These are phyloP conservation scores for Mesitornis unicolor DNA, from an alignment of 2,113 vertebrate genomes.

Conservation along the genomic window DNA sequence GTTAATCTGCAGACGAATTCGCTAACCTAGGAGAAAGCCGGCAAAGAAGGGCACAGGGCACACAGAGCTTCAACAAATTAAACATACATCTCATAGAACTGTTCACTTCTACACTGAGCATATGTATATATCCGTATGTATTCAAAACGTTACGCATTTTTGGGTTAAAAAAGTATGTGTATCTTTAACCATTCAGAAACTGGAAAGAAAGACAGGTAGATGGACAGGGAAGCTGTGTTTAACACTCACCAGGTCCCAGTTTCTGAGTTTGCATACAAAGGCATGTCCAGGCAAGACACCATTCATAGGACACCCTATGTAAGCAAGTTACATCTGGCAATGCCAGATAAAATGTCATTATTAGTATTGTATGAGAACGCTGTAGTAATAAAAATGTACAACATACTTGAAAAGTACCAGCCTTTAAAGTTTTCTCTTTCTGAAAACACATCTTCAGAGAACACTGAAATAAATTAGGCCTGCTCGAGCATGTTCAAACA, in stretches of 20 bases:
- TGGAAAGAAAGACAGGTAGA: not conserved
- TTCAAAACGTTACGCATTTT: not conserved
- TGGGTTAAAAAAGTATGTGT: not conserved
- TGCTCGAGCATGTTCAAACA: not conserved
- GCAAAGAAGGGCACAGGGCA: not conserved
- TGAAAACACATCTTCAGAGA: not conserved
- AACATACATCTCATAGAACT: not conserved
- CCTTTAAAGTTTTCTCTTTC: not conserved
- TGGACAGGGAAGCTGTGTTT: not conserved
- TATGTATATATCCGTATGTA: not conserved
- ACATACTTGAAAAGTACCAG: not conserved
- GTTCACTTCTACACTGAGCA: not conserved
- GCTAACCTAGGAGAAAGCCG: not conserved
- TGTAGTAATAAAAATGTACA: not conserved
- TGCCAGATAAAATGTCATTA: not conserved
- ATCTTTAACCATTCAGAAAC: not conserved
- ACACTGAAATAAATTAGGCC: not conserved
- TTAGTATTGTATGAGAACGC: not conserved
- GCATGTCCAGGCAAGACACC: not conserved
- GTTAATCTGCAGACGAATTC: too few relatives aligned
- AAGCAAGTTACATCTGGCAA: not conserved
- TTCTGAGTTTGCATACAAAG: not conserved
- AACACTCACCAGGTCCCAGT: not conserved
- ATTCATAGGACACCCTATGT: not conserved
- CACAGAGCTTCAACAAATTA: not conserved